Base-by-base conservation (phyloP, 2,113 vertebrate genomes). In the Butorides virescens region DNA sequence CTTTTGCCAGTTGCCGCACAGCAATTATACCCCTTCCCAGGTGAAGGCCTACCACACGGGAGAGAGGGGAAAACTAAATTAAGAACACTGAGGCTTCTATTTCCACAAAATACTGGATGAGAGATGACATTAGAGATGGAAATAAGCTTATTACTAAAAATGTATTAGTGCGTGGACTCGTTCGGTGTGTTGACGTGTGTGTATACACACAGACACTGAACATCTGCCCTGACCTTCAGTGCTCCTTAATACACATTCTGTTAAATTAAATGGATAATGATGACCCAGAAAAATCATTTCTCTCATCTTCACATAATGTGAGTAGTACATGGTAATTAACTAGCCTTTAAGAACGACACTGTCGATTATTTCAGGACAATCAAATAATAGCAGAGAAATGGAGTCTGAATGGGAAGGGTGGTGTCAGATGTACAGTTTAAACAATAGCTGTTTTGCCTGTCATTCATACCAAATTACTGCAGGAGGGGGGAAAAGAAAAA, bases 381-480 rank as follows among this genome's bases (percentile, higher is more conserved):
- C 86, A 79, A 86, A 55, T 34, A 55, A 42, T 0, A 12, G 86
- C 59, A 32, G 37, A 73, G 86, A 42, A 65, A 72, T 0, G 36
- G 76, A 92, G 70, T 11, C 37, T 32, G 77, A 37, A 47, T 8
- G 50, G 80, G 53, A 55, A 91, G 59, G 61, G 39, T 5, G 2
- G 49, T 46, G 58, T 89, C 73, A 85, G 58, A 79, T 12, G 49
- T 53, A 62, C 65, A 29, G 46, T 70, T 85, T 6, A 46, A 84
- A 97, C 94, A 95, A 94, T 66, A 88, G 49, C 71, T 88, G 80
- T 36, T 71, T 59, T 53, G 81, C 74, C 81, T 61, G 59, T 93
- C 94, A 86, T 77, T 94, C 91, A 87, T 47, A 68, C 58, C 93
- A 73, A 89, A 95, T 90, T 94, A 85, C 53, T 92, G 84, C 30